Percentiles rank a stretch among this genome's conserved stretches.
Evolutionary conservation across 2,888 invertebrate species (phyloP).

Genomic region (Sinelater perroti): DNA sequence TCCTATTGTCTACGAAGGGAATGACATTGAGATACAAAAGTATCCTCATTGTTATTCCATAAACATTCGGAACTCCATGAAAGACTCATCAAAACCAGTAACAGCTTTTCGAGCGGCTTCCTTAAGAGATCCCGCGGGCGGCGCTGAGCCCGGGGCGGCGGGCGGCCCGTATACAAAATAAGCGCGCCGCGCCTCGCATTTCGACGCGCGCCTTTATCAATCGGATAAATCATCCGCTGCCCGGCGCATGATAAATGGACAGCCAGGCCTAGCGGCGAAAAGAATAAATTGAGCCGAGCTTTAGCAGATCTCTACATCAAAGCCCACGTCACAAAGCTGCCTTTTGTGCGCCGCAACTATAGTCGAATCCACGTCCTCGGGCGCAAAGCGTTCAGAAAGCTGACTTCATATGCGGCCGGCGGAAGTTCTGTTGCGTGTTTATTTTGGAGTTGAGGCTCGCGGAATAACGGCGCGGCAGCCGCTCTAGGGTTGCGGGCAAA

Average conservation of each 20-base stretch:
- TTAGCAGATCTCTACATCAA: constrained; percentile 40
- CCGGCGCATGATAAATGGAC: constrained; percentile 38
- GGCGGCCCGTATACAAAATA: constrained; percentile 16
- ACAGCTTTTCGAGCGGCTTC: constrained; percentile 12
- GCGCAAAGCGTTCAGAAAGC: constrained; percentile 13
- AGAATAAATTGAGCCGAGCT: constrained; percentile 41
- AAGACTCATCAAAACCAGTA: constrained; percentile 20
- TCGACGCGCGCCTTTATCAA: constrained; percentile 20
- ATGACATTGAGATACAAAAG: constrained; percentile 6
- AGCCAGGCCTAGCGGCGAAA: constrained; percentile 35
- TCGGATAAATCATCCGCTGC: constrained; percentile 37
- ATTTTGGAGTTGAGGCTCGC: too few relatives aligned
- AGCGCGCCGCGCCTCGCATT: not conserved
- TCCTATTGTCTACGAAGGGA: constrained; percentile 8
- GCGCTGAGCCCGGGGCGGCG: constrained; percentile 8
- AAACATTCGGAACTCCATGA: constrained; percentile 18
- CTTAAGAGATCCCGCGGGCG: constrained; percentile 7
- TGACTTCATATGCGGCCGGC: constrained; percentile 7
- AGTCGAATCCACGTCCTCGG: constrained; percentile 33
- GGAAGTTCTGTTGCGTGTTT: constrained; percentile 1
- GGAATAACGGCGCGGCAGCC: too few relatives aligned
- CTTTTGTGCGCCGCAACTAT: constrained; percentile 42
- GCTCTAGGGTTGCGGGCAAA: too few relatives aligned
- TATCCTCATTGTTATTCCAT: constrained; percentile 21
- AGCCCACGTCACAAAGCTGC: constrained; percentile 41